Percentiles rank a stretch among this genome's conserved stretches.
Conservation (phyloP, 35 echinoderm and acorn worm genomes). For the Diadema setosum region DNA sequence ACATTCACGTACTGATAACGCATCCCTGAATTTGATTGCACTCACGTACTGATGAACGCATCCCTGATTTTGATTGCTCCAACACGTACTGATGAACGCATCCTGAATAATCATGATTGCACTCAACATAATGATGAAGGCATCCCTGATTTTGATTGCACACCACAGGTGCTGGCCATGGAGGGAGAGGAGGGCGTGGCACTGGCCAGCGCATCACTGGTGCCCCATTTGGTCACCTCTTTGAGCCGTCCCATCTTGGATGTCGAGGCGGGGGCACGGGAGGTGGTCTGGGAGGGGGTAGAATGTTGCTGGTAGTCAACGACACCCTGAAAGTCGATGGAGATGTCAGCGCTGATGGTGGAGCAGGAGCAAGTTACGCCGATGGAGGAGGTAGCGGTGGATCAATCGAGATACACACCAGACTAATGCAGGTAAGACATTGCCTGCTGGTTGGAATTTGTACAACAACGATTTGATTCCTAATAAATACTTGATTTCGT, state of each 20-base stretch:
- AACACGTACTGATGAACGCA: no score
- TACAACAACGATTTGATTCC: no score
- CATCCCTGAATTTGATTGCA: no score
- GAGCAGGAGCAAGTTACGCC: not conserved
- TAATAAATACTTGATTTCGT: no score
- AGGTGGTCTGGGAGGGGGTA: slow-evolving; percentile 63
- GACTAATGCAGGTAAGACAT: slow-evolving; percentile 66
- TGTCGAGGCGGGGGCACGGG: slow-evolving; percentile 62
- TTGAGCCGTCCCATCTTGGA: slow-evolving; percentile 58
- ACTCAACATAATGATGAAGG: no score
- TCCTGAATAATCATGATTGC: no score
- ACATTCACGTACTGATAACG: no score
- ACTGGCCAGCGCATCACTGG: slow-evolving; percentile 46
- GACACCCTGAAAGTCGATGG: slow-evolving; percentile 82
- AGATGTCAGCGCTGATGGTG: slow-evolving; percentile 78
- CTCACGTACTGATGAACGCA: no score
- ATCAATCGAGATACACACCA: slow-evolving; percentile 64
- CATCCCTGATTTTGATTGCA: no score
- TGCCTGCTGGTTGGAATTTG: no score
- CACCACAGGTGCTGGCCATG: slow-evolving; percentile 73
- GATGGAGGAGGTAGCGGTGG: slow-evolving; percentile 87
- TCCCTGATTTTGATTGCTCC: no score
- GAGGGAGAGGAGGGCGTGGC: slow-evolving; percentile 78
- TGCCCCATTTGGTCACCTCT: slow-evolving; percentile 62
- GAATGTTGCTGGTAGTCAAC: slow-evolving; percentile 34